Evolutionary conservation across 2,888 invertebrate species (phyloP).

Genomic region (Polymixis flavicincta): DNA sequence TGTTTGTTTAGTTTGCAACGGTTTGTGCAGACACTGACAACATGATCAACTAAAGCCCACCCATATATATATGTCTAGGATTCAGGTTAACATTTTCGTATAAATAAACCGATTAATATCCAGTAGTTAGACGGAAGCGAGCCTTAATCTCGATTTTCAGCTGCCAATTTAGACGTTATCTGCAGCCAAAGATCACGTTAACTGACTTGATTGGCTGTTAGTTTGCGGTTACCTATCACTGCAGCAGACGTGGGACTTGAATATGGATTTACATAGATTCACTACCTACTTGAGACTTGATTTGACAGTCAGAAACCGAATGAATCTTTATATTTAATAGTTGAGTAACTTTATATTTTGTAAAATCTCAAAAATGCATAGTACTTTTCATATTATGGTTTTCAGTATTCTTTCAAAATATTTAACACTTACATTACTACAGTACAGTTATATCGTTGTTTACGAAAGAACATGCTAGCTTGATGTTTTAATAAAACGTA

Average conservation of each 20-base stretch:
- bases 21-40: too few species aligned
- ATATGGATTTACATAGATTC: background rate
- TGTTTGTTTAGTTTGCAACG: too few species aligned
- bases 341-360: background rate
- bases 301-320: background rate
- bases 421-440: background rate
- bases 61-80: background rate
- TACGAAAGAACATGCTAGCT: background rate
- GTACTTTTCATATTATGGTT: background rate
- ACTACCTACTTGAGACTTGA: background rate
- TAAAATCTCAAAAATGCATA: background rate
- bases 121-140: background rate
- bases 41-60: too few species aligned
- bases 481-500: background rate
- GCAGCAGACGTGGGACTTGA: background rate
- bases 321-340: background rate
- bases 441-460: background rate
- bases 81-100: background rate
- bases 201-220: background rate
- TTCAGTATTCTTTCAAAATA: background rate
- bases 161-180: slow-evolving; percentile 4
- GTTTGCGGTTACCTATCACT: slow-evolving; percentile 7
- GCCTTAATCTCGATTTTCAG: too few species aligned
- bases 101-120: background rate
- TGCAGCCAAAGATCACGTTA: background rate